Percentiles rank a stretch among this genome's conserved stretches.
Evolutionary conservation across 2,113 vertebrate species (phyloP).

Genomic region (Noturus placidus): DNA sequence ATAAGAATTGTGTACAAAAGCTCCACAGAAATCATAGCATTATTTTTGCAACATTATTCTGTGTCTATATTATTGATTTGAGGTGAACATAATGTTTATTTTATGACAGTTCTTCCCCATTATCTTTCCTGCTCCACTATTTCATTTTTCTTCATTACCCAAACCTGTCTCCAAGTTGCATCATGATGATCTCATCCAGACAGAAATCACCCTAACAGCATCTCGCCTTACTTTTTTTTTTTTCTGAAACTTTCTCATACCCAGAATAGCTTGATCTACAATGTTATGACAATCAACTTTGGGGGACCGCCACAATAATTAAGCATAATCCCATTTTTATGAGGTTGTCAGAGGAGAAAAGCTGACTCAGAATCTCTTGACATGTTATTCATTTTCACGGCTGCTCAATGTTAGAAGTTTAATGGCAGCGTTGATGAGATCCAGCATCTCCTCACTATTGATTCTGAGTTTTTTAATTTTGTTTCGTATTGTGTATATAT

Average conservation of each 20-base stretch:
- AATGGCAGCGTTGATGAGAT: constrained; percentile 50
- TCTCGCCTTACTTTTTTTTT: constrained; percentile 38
- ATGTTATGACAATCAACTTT: constrained; percentile 47
- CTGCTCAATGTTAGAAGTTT: constrained; percentile 34
- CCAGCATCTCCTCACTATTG: constrained; percentile 28
- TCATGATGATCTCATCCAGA: constrained; percentile 40
- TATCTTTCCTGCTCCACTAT: background rate
- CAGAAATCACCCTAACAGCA: constrained; percentile 33
- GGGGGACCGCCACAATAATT: constrained; percentile 46
- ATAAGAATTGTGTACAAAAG: constrained; percentile 2
- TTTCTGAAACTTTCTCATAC: constrained; percentile 42
- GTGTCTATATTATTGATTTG: background rate
- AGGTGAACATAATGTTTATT: background rate
- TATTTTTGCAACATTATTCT: background rate
- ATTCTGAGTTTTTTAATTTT: constrained; percentile 10
- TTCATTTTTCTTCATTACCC: constrained; percentile 44
- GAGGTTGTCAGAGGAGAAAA: constrained; percentile 24
- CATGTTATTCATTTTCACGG: constrained; percentile 32
- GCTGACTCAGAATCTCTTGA: constrained; percentile 38
- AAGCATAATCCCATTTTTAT: constrained; percentile 25
- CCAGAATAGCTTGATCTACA: constrained; percentile 20
- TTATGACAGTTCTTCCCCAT: constrained; percentile 17
- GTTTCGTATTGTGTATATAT: constrained; percentile 33
- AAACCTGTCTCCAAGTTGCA: constrained; percentile 37
- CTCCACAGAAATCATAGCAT: background rate